Base-by-base conservation (phyloP, 1,140 invertebrate genomes). In the Papilio glaucus region DNA sequence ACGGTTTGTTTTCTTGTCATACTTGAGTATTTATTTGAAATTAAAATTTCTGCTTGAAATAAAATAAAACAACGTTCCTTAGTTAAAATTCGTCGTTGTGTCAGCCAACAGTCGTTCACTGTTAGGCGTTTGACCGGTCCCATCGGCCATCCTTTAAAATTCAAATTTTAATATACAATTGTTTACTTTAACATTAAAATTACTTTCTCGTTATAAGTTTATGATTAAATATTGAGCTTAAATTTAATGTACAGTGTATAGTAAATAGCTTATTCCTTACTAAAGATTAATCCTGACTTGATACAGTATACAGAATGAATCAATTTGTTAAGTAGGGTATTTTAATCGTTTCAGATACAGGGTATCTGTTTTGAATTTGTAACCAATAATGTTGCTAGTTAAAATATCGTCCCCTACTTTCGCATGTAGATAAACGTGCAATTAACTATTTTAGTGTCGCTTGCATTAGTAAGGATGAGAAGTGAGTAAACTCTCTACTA, bases 301-400 rank as follows among this genome's bases (percentile, higher is more conserved):
- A 33, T 69, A 65, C 9, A 69, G 13, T 69, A 41, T 33, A 69
- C 26, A 3, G 42, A 69, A 69, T 42, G 67, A 69, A 33, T 69
- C 67, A 69, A 49, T 69, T 68, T 68, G 65, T 68, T 69, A 29
- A 3, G 24, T 29, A 12, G 18, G 8, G n/a, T 42, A 37, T 69
- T 69, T 69, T 69, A 69, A 53, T 69, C 67, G 67, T 69, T 69
- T 21, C n/a, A 33, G 67, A 69, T 69, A 69, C 2, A 12, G 67
- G 18, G 10, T 53, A 69, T 69, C 45, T 69, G 13, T 37, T 18
- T 18, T 26, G 15, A 53, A 69, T 69, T 53, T 53, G 67, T 69
- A 53, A 18, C 24, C 45, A 53, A 53, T 53, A 49, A 69, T 49
- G 67, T 53, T 69, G 15, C 67, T 49, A 49, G 29, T 65, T 49